These are phyloP conservation scores for Clarias batrachus DNA, from an alignment of 2,113 vertebrate species.

Conservation along the genomic window DNA sequence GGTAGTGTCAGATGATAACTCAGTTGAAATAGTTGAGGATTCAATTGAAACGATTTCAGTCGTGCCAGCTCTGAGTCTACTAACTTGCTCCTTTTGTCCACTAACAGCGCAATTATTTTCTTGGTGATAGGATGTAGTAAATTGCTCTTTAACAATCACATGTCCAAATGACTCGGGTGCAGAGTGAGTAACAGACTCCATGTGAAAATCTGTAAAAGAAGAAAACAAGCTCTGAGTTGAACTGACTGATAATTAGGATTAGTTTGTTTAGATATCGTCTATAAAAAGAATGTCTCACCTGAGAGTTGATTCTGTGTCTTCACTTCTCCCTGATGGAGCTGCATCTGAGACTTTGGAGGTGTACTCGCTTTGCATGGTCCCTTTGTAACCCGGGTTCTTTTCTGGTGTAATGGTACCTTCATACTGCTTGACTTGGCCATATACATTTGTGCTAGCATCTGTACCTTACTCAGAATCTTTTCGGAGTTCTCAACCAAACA, in stretches of 20 bases:
- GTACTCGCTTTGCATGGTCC: conserved; percentile 1
- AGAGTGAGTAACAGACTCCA: conserved; percentile 21
- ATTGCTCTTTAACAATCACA: conserved; percentile 70
- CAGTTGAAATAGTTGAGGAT: background rate
- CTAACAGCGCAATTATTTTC: conserved; percentile 65
- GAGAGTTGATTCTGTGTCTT: conserved; percentile 22
- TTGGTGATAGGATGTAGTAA: conserved; percentile 64
- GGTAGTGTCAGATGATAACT: conserved; percentile 16
- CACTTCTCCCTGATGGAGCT: conserved; percentile 20
- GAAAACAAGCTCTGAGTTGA: conserved; percentile 22
- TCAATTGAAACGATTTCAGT: conserved; percentile 15
- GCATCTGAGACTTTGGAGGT: conserved; percentile 18
- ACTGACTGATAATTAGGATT: background rate
- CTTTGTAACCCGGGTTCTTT: conserved; percentile 43
- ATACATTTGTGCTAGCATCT: conserved; percentile 84
- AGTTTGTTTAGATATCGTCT: background rate
- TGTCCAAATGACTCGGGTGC: conserved; percentile 69
- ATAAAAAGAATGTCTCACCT: conserved; percentile 34
- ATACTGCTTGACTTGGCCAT: conserved; percentile 77
- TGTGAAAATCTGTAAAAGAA: conserved; percentile 51
- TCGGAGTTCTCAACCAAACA: conserved; percentile 75
- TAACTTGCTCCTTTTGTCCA: conserved; percentile 65
- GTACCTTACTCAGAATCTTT: conserved; percentile 83
- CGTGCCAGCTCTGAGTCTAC: conserved; percentile 3
- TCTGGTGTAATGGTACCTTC: conserved; percentile 73